Conservation (phyloP, 2,888 invertebrate species). For the Trimorus sp. region DNA sequence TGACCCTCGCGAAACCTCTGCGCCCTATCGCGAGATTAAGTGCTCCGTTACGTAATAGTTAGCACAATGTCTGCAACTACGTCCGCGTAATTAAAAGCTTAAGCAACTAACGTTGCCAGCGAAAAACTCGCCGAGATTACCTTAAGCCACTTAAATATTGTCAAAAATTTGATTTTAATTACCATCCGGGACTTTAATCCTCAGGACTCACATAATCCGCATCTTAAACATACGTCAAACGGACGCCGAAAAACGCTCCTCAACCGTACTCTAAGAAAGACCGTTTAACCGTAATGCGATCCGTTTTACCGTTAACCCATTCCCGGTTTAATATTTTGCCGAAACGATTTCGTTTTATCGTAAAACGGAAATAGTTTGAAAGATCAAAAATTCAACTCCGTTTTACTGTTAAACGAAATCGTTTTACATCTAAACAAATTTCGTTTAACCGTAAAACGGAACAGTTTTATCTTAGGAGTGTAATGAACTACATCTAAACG, state of each 20-base stretch:
- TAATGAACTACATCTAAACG: too few relatives aligned
- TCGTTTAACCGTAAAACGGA: too few relatives aligned
- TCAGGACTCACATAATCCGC: not conserved
- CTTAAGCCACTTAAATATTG: constrained; percentile 41
- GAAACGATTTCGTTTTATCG: too few relatives aligned
- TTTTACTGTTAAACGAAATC: too few relatives aligned
- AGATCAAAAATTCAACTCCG: too few relatives aligned
- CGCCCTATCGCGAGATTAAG: constrained; percentile 46
- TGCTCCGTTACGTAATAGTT: constrained; percentile 66
- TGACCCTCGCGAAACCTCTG: not conserved
- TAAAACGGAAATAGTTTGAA: too few relatives aligned
- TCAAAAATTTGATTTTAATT: constrained; percentile 51
- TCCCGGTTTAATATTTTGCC: too few relatives aligned
- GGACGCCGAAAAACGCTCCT: not conserved
- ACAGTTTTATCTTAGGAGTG: too few relatives aligned
- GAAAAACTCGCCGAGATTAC: constrained; percentile 38
- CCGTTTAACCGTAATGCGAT: too few relatives aligned
- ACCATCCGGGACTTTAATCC: constrained; percentile 8
- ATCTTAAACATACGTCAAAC: not conserved
- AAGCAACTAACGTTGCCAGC: constrained; percentile 71
- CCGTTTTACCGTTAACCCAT: too few relatives aligned
- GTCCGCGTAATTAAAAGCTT: constrained; percentile 78
- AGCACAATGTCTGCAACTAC: constrained; percentile 75
- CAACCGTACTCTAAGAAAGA: too few relatives aligned
- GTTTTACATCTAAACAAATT: too few relatives aligned